These are phyloP conservation scores for Drosophila kurseongensis DNA, from an alignment of 1,140 invertebrate genomes.

Conservation along the genomic window DNA sequence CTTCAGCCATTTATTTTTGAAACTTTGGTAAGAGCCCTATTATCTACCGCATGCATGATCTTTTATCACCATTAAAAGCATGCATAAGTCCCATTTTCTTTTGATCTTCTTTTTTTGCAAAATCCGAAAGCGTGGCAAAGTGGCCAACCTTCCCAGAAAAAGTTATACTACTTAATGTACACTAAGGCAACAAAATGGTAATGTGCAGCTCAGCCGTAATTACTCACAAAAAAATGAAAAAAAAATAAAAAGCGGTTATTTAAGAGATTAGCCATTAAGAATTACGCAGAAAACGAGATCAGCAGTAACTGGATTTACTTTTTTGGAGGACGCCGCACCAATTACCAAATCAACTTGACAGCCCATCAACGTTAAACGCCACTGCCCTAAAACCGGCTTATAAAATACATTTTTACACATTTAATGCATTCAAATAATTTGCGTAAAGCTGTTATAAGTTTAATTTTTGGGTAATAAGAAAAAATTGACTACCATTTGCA, in stretches of 20 bases:
- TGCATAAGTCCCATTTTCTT: constrained; percentile 33
- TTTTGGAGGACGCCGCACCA: constrained; percentile 29
- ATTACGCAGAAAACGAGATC: constrained; percentile 40
- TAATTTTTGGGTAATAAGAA: neutral
- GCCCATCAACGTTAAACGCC: constrained; percentile 31
- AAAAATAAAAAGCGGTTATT: constrained; percentile 25
- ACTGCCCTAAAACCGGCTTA: constrained; percentile 48
- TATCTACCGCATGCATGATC: constrained; percentile 17
- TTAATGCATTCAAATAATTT: constrained; percentile 12
- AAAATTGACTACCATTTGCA: neutral
- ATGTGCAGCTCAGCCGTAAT: constrained; percentile 35
- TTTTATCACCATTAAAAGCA: constrained; percentile 38
- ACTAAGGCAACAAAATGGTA: constrained; percentile 11
- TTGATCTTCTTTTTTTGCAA: constrained; percentile 13
- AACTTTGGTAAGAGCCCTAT: constrained; percentile 1
- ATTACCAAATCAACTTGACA: constrained; percentile 61
- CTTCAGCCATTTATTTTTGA: constrained; percentile 25
- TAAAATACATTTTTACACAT: constrained; percentile 20
- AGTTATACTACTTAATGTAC: constrained; percentile 34
- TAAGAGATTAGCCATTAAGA: constrained; percentile 43
- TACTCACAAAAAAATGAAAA: constrained; percentile 21
- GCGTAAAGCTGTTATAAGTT: constrained; percentile 2
- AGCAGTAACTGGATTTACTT: constrained; percentile 28
- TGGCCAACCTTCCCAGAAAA: constrained; percentile 28
- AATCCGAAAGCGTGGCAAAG: constrained; percentile 44